These are phyloP conservation scores for Diploptera punctata DNA, from an alignment of 2,888 invertebrate species.

Conservation along the genomic window DNA sequence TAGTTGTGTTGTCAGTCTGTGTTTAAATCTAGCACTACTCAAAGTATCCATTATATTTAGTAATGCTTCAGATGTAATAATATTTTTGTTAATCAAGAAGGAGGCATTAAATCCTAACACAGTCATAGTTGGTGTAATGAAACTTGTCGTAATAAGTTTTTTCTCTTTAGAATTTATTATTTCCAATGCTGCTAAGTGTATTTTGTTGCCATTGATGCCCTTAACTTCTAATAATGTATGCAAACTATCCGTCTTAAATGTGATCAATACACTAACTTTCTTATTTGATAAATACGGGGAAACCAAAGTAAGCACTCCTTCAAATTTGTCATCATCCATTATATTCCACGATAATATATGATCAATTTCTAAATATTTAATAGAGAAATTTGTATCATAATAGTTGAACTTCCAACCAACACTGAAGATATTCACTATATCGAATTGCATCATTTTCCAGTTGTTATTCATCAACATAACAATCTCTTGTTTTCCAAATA, in stretches of 20 bases:
- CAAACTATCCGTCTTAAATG: not conserved
- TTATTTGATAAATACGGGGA: constrained; percentile 42
- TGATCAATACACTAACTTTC: constrained; percentile 18
- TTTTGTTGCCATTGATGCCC: not conserved
- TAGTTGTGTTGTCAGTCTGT: constrained; percentile 23
- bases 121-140: not conserved
- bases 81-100: not conserved
- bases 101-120: not conserved
- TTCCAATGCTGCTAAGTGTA: not conserved
- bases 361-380: not conserved
- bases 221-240: constrained; percentile 9
- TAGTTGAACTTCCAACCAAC: not conserved
- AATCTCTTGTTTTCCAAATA: not conserved
- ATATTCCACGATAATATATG: constrained; percentile 35
- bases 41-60: constrained; percentile 10
- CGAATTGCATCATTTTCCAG: not conserved
- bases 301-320: constrained; percentile 41
- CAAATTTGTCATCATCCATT: constrained; percentile 13
- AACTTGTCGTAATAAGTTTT: not conserved
- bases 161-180: not conserved
- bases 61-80: constrained; percentile 5
- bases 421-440: not conserved
- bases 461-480: not conserved
- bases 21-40: constrained; percentile 15
- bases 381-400: not conserved